Conservation (phyloP, 1,140 invertebrate genomes). For the Achroia grisella region DNA sequence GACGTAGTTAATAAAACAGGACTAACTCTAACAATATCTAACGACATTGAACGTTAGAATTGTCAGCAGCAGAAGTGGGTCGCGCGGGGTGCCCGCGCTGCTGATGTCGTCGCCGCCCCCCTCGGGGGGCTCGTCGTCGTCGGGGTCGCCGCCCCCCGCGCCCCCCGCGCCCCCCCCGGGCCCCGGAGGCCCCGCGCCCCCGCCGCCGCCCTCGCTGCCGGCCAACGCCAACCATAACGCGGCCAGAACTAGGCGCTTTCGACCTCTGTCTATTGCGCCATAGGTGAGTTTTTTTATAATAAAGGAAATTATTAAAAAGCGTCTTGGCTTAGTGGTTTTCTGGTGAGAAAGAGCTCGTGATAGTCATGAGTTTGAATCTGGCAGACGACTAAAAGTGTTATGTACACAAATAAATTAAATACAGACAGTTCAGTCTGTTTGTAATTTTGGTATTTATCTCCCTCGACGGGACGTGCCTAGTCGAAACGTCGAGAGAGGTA, state of each 20-base stretch:
- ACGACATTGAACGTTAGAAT: no score
- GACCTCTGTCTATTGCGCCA: conserved; percentile 42
- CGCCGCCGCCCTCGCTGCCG: conserved; percentile 11
- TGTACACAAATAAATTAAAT: no score
- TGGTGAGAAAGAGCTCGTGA: no score
- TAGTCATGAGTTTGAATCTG: no score
- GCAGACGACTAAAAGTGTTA: no score
- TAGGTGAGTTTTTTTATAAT: conserved; percentile 17
- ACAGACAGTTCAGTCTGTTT: no score
- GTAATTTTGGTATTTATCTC: no score
- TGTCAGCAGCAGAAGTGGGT: conserved; percentile 18
- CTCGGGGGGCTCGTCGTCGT: conserved; percentile 24
- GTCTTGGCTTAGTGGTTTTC: no score
- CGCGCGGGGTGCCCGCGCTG: conserved; percentile 26
- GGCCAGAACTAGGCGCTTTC: conserved; percentile 40
- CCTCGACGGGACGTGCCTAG: no score
- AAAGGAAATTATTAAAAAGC: no score
- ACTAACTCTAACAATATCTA: background rate
- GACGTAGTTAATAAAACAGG: no score
- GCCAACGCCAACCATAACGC: conserved; percentile 34
- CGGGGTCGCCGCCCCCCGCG: conserved; percentile 10
- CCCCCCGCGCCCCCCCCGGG: conserved; percentile 20
- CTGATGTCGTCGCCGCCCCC: conserved; percentile 30
- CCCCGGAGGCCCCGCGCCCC: conserved; percentile 10
- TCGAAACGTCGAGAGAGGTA: no score